phyloP scores from a whole-genome alignment of 2,113 vertebrate genomes.

The Rhipidura dahli region DNA sequence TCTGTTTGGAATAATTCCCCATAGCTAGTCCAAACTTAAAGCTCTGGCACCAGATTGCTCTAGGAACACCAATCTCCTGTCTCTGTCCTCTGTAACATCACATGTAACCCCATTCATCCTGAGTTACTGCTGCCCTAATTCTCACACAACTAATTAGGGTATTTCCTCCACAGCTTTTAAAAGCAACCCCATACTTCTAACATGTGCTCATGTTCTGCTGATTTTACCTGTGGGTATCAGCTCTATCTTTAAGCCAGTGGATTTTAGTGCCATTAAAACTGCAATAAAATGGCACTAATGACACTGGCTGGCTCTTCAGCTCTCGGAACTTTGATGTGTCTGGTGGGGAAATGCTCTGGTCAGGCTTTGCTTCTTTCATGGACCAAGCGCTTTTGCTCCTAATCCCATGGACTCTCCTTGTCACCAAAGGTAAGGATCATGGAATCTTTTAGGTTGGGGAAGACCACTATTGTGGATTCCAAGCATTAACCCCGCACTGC shows the following conservation, averaged over 20 bases:
- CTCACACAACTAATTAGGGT: neutral
- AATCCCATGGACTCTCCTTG: too few relatives aligned
- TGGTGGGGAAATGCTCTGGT: neutral
- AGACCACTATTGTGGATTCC: neutral
- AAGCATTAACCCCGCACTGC: neutral
- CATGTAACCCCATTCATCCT: neutral
- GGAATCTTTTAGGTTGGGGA: neutral
- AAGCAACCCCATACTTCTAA: neutral
- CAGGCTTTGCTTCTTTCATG: neutral
- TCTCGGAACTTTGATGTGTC: neutral
- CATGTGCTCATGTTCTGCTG: neutral
- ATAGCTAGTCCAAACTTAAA: neutral
- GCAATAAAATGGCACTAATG: neutral
- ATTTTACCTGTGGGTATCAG: neutral
- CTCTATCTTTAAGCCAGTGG: neutral
- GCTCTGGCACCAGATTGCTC: neutral
- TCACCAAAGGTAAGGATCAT: neutral
- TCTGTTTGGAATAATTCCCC: neutral
- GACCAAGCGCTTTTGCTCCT: neutral
- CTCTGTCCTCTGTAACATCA: neutral
- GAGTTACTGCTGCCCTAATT: neutral
- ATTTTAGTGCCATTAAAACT: neutral
- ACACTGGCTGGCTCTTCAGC: neutral
- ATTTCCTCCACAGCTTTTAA: neutral
- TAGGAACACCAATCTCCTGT: neutral